Base-by-base conservation (phyloP, 2,797 vertebrate genomes). In the Protonibea diacanthus region DNA sequence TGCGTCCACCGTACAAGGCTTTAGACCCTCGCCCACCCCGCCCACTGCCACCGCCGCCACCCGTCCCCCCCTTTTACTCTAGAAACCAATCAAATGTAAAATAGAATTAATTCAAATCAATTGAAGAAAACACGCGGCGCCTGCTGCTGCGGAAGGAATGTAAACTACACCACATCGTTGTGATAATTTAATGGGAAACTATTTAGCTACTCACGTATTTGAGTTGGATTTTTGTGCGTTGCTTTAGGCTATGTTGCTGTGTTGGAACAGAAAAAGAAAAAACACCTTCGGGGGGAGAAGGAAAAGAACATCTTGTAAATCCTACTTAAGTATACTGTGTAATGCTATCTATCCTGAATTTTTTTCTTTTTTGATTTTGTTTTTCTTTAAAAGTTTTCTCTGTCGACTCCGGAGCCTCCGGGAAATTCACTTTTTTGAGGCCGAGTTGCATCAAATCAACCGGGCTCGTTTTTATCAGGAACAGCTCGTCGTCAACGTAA, bases 1-100 rank as follows among this genome's bases (percentile, higher is more conserved):
- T 94, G 95, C 95, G 94, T 93, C 95, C 93, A 95, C 86, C 75
- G 51, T 86, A 80, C 77, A 86, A 89, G 85, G 90, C 92, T 94
- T 92, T 92, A 91, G 88, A 85, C 88, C 86, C 86, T 77, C 64
- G 3, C 71, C 80, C 71, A 57, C 78, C 64, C 67, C 42, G 15
- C 74, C 84, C 74, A 60, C 80, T 42, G 42, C 85, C 81, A 12
- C 74, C 68, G 0, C 63, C 53, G 0, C 62, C 71, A 1, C 63
- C 81, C 5, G 53, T 57, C 52, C 72, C 59, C 42, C 42, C 42
- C 42, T 44, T 44, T 38, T 38, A 38, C 42, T 66, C 75, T 61
- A 84, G 52, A 78, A 88, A 88, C 86, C 84, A 89, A 93, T 92
- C 87, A 88, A 83, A 84, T 91, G 90, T 91, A 91, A 91, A 74